Evolutionary conservation across 1,140 invertebrate genomes (phyloP).

Genomic region (Cryptotermes secundus): DNA sequence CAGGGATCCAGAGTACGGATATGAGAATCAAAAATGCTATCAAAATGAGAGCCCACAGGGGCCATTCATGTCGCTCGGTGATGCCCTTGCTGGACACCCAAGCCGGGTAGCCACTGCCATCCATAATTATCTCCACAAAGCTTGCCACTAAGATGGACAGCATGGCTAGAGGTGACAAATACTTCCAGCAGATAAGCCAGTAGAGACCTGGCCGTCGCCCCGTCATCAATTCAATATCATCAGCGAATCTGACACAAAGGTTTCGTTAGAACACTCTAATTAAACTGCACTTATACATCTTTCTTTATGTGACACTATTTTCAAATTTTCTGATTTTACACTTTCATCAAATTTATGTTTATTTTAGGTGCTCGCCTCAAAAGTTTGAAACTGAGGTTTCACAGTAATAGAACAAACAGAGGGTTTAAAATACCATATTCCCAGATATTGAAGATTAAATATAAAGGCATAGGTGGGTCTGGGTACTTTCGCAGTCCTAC

Average conservation of each 20-base stretch:
- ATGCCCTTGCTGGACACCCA: conserved; percentile 75
- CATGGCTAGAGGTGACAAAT: conserved; percentile 88
- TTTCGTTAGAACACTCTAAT: neutral
- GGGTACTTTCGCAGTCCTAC: too few relatives aligned
- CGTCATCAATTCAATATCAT: conserved; percentile 94
- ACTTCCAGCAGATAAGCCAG: conserved; percentile 94
- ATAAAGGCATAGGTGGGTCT: too few relatives aligned
- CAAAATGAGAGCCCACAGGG: conserved; percentile 72
- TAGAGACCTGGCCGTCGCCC: conserved; percentile 81
- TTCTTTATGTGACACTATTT: too few relatives aligned
- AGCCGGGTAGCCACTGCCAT: conserved; percentile 81
- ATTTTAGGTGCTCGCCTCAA: too few relatives aligned
- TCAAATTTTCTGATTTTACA: too few relatives aligned
- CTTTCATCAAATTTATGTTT: too few relatives aligned
- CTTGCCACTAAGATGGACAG: conserved; percentile 82
- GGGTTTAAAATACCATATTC: too few relatives aligned
- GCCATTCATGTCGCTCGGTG: conserved; percentile 76
- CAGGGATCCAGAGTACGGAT: conserved; percentile 86
- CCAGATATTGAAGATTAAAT: too few relatives aligned
- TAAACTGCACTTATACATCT: too few relatives aligned
- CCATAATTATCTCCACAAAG: conserved; percentile 75
- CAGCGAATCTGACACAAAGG: conserved; percentile 68
- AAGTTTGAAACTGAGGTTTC: too few relatives aligned
- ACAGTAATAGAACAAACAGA: too few relatives aligned
- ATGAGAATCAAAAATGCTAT: conserved; percentile 73